Conservation (phyloP, 2,797 vertebrate genomes). For the Pteropus rufus region DNA sequence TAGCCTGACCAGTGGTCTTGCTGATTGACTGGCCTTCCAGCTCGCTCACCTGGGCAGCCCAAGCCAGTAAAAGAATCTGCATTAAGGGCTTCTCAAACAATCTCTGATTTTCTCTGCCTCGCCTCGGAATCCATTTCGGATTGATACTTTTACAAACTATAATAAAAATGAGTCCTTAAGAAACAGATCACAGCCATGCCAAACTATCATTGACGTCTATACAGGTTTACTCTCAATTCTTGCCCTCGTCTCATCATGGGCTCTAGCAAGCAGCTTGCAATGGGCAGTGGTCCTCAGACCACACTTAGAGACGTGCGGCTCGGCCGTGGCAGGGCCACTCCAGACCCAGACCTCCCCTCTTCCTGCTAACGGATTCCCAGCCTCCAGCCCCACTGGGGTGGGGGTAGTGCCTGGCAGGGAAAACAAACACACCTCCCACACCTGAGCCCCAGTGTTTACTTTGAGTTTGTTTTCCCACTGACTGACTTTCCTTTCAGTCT, state of each 20-base stretch:
- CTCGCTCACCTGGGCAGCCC: neutral
- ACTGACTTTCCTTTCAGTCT: conserved; percentile 69
- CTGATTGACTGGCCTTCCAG: neutral
- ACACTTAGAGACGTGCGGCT: neutral
- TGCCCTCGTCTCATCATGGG: neutral
- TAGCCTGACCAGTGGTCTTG: neutral
- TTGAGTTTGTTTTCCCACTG: conserved; percentile 60
- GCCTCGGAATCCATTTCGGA: neutral
- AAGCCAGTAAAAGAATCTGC: neutral
- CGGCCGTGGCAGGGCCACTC: neutral
- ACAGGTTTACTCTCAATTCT: neutral
- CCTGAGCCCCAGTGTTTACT: conserved; percentile 54
- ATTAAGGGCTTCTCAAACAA: neutral
- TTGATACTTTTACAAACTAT: neutral
- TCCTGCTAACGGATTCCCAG: neutral
- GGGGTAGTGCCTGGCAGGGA: neutral
- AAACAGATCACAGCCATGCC: neutral
- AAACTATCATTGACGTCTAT: neutral
- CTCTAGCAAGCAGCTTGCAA: neutral
- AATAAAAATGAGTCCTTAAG: neutral
- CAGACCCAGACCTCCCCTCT: neutral
- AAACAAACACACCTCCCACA: conserved; percentile 61
- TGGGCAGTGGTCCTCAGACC: neutral
- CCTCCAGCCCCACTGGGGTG: neutral
- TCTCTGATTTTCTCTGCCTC: neutral